Percentiles rank a stretch among this genome's conserved stretches.
Conservation (phyloP, 1,140 invertebrate genomes). For the Octopus bimaculoides region DNA sequence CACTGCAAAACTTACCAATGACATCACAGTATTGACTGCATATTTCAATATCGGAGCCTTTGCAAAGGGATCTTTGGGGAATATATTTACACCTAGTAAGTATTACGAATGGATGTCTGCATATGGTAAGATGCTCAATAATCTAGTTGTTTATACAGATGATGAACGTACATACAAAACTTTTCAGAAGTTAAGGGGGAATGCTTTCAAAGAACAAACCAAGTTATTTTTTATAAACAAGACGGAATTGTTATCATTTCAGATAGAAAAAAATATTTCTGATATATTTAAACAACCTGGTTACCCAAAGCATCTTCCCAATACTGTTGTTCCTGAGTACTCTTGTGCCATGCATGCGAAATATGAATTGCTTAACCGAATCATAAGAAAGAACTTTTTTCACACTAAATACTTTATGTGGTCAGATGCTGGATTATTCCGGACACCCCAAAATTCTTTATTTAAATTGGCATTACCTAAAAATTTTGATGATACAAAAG, state of each 20-base stretch:
- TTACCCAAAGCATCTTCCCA: conserved; percentile 45
- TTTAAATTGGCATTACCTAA: conserved; percentile 41
- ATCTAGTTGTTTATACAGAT: conserved; percentile 38
- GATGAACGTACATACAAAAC: conserved; percentile 23
- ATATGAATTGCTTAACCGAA: conserved; percentile 37
- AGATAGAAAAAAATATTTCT: conserved; percentile 25
- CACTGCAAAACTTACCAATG: not conserved
- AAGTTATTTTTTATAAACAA: conserved; percentile 30
- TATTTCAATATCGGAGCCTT: not conserved
- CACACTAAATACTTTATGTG: conserved; percentile 43
- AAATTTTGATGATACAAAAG: conserved; percentile 37
- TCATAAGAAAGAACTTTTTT: conserved; percentile 29
- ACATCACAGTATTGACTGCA: not conserved
- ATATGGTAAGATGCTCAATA: conserved; percentile 34
- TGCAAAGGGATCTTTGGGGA: not conserved
- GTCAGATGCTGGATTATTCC: conserved; percentile 46
- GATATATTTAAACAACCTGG: conserved; percentile 32
- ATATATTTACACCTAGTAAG: conserved; percentile 19
- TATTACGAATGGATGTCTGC: conserved; percentile 41
- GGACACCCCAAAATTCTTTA: conserved; percentile 19
- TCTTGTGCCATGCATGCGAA: conserved; percentile 50
- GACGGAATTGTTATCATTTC: conserved; percentile 42
- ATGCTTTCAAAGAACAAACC: conserved; percentile 20
- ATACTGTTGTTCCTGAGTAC: conserved; percentile 41
- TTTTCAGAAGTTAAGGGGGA: conserved; percentile 18